Evolutionary conservation across 2,888 invertebrate species (phyloP), one percentile per base, ranked within the genome.

Genomic region (Tribolium freemani): DNA sequence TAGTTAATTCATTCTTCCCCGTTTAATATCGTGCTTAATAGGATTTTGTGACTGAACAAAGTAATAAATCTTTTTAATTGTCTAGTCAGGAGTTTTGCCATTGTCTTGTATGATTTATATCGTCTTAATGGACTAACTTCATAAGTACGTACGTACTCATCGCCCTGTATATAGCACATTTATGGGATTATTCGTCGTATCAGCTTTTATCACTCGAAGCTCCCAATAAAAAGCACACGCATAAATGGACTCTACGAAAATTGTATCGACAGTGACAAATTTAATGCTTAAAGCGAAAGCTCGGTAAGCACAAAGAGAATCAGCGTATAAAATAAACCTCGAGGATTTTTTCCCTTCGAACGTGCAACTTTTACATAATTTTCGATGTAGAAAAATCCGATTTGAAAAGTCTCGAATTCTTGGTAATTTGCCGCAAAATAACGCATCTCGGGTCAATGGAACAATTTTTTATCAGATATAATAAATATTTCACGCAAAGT

Each of bases 211-310:
- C 38, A 38, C 9, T 38, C 38, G 21, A 45, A 58, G 6, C 38
- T 46, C 6, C 10, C 45, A 58, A 45, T 45, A 58, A 58, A 57
- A 58, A 3, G 20, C 9, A 45, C n/a, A 10, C 45, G 44, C 58
- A 45, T 46, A 58, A 58, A 51, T 31, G 56, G 56, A 31, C 56
- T 56, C 16, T 30, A 46, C n/a, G 58, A 45, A 58, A 58, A 58
- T 45, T 58, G 45, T 58, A 58, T 58, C 45, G 58, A 58, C 58
- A 58, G 45, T 58, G 58, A 58, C 58, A 58, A 58, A 58, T 58
- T 58, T 58, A 44, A 58, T 8, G 58, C 58, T 58, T 45, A 20
- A 38, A 45, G 58, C 58, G 20, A 58, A 58, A 46, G 58, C 58
- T 45, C 58, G 58, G 45, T 58, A n/a, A 46, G 58, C 21, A 58